Base-by-base conservation (phyloP, 2,113 vertebrate genomes). In the Oplegnathus fasciatus region DNA sequence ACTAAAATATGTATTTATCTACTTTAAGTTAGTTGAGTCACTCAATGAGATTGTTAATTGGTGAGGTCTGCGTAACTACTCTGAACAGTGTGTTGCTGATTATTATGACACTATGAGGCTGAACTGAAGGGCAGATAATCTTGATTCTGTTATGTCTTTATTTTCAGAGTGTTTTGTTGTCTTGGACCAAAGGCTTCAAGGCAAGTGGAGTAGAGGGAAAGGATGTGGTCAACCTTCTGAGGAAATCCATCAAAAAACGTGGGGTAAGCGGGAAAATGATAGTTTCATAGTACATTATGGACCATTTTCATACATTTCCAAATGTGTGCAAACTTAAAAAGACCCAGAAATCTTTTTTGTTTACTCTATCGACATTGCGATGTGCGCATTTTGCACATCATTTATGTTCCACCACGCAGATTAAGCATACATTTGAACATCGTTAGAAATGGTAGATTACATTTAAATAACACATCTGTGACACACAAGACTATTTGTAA, bases 131-230 rank as follows among this genome's bases (percentile, higher is more conserved):
- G 26, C 9, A 28, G 11, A 34, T 52, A 5, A 60, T 50, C 1
- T 64, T 66, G 4, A 28, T 32, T 80, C 10, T 73, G 6, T n/a
- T 28, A 0, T 50, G 4, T 74, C 13, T 44, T 26, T 77, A n/a
- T 57, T 72, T 69, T 55, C 66, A 99, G 98, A 98, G 97, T 94
- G 92, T 97, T 85, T 94, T 99, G 1, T 77, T 98, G 7, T 97
- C 94, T 0, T 99, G 98, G 98, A 99, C 98, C 0, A 99, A 99
- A 91, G 96, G 97, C 0, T 99, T 99, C 93, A 98, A 96, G 54
- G 93, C 96, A 68, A 97, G 96, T 65, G 97, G 97, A 0, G 98
- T 99, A 40, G 98, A 99, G 89, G 98, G 98, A 40, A 96, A 92
- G 28, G 97, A 99, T 0, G 97, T 99, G 67, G 98, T 99, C 30